Conservation (phyloP, 2,888 invertebrate species). For the Parapristionchus giblindavisi region DNA sequence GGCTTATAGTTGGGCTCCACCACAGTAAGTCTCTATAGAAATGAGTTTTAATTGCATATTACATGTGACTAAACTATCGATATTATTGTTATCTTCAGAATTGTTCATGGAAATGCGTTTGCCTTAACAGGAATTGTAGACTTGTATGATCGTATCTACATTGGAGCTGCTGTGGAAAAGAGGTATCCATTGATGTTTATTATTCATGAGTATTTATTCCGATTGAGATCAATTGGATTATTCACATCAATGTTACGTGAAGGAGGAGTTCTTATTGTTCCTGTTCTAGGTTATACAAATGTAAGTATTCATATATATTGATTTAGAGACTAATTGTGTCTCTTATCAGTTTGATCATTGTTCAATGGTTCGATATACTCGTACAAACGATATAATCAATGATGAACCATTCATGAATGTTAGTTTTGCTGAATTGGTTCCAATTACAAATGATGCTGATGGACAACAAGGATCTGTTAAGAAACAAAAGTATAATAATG, state of each 20-base stretch:
- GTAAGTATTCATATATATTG: no score
- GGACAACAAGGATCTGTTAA: no score
- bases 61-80: neutral
- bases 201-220: neutral
- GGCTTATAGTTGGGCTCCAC: conserved; percentile 10
- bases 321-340: no score
- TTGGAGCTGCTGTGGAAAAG: neutral
- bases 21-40: neutral
- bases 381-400: no score
- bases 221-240: neutral
- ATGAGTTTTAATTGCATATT: neutral
- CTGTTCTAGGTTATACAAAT: neutral
- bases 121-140: neutral
- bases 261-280: conserved; percentile 1
- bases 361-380: no score
- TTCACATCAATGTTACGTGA: conserved; percentile 4
- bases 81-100: neutral
- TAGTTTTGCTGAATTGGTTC: no score
- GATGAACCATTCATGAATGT: no score
- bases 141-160: conserved; percentile 10
- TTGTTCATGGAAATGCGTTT: conserved; percentile 21
- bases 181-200: neutral
- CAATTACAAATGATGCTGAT: no score
- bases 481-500: no score
- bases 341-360: no score